Conservation (phyloP, 1,140 invertebrate species). For the Drosophila miranda region DNA sequence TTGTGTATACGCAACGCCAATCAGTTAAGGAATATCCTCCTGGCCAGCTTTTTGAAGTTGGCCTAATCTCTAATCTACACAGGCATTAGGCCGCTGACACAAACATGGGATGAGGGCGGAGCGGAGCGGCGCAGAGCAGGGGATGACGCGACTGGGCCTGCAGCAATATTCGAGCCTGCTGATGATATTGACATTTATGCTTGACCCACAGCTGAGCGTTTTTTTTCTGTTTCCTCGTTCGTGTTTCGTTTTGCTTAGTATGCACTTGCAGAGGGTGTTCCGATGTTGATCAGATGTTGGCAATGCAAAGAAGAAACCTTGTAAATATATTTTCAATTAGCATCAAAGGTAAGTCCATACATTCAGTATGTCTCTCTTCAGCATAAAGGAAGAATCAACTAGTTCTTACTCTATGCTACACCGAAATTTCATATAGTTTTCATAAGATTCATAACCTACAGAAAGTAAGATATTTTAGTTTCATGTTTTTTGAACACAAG, state of each 20-base stretch:
- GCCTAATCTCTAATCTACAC: constrained; percentile 77
- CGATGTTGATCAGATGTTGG: no score
- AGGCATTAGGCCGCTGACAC: constrained; percentile 67
- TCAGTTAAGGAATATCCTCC: constrained; percentile 34
- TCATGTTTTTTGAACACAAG: no score
- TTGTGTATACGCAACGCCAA: constrained; percentile 61
- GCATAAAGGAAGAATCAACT: no score
- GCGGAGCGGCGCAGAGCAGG: constrained; percentile 3
- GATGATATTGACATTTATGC: constrained; percentile 77
- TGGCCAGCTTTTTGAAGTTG: constrained; percentile 55
- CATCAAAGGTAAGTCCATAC: no score
- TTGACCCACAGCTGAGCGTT: constrained; percentile 50
- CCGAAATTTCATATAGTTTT: no score
- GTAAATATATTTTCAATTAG: no score
- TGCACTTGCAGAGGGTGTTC: neutral
- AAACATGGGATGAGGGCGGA: constrained; percentile 35
- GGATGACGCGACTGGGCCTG: constrained; percentile 56
- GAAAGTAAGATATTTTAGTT: no score
- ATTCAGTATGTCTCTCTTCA: no score
- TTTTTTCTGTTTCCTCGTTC: constrained; percentile 10
- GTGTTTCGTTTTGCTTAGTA: neutral
- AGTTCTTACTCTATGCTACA: no score
- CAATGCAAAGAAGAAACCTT: no score
- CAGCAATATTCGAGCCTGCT: constrained; percentile 44
- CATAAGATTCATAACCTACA: no score